phyloP scores from a whole-genome alignment of 2,113 vertebrate species.

The Tupaia tana region DNA sequence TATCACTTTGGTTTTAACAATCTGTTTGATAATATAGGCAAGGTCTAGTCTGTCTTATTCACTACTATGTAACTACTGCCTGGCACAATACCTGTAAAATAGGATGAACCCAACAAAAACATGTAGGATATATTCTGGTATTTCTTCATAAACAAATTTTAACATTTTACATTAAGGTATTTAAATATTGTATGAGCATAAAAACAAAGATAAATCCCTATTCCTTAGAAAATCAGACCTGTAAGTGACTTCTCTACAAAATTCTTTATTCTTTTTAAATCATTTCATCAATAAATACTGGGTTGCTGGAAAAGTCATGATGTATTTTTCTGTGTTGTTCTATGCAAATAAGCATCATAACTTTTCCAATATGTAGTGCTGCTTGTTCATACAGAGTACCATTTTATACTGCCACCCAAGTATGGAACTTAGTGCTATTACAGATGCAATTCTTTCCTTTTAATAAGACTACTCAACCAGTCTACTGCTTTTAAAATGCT shows the following conservation, averaged over 20 bases:
- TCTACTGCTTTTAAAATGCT: neutral
- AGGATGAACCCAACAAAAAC: neutral
- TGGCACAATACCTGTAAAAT: neutral
- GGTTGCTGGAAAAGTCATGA: too few relatives aligned
- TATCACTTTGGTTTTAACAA: neutral
- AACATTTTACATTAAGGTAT: neutral
- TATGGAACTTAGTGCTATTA: neutral
- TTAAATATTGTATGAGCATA: neutral
- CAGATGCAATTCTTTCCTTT: neutral
- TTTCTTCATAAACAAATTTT: slow-evolving; percentile 10
- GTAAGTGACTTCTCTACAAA: neutral
- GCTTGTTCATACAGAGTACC: neutral
- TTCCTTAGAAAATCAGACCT: neutral
- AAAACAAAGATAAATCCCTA: slow-evolving; percentile 20
- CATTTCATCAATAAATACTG: neutral
- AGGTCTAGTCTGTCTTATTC: neutral
- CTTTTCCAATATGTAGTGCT: too few relatives aligned
- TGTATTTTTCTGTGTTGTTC: too few relatives aligned
- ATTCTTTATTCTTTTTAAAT: neutral
- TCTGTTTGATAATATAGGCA: neutral
- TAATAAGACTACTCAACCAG: neutral
- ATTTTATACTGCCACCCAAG: neutral
- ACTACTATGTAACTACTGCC: neutral
- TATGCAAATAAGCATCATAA: too few relatives aligned
- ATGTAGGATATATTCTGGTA: neutral